A percentile compares a stretch with the other conserved stretches of the same genome.
These are phyloP conservation scores for Acanthurus tractus DNA, from an alignment of 2,797 vertebrate genomes.

Conservation along the genomic window DNA sequence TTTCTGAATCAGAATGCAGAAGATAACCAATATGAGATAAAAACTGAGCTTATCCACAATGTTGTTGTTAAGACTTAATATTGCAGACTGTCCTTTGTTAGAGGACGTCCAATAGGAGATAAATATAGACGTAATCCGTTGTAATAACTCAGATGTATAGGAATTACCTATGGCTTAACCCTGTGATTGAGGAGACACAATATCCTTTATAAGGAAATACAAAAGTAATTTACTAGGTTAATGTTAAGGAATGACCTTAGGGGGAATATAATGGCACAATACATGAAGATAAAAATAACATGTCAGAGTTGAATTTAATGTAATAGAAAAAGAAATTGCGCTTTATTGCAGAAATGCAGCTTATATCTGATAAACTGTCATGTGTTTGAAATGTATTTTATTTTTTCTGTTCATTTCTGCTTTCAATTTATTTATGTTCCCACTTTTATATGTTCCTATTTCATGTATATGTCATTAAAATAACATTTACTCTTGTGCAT, in stretches of 20 bases:
- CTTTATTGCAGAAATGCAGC: background rate
- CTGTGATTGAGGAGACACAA: conserved; percentile 26
- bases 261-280: background rate
- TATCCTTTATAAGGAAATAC: conserved; percentile 15
- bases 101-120: background rate
- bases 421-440: background rate
- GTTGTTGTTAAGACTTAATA: conserved; percentile 20
- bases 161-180: conserved; percentile 47
- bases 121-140: conserved; percentile 50
- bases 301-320: background rate
- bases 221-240: conserved; percentile 35
- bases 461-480: background rate
- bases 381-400: too few species aligned
- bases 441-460: background rate
- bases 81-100: conserved; percentile 8
- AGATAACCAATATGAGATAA: conserved; percentile 48
- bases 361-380: too few species aligned
- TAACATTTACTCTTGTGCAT: background rate
- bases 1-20: conserved; percentile 45
- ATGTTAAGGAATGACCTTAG: conserved; percentile 13
- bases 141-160: conserved; percentile 26
- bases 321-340: background rate
- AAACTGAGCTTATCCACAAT: conserved; percentile 47
- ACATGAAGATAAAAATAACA: conserved; percentile 1
- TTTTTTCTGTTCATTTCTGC: background rate